Evolutionary conservation across 2,113 vertebrate species (phyloP), one percentile per base, ranked within the genome.

Genomic region (Rhineura floridana): DNA sequence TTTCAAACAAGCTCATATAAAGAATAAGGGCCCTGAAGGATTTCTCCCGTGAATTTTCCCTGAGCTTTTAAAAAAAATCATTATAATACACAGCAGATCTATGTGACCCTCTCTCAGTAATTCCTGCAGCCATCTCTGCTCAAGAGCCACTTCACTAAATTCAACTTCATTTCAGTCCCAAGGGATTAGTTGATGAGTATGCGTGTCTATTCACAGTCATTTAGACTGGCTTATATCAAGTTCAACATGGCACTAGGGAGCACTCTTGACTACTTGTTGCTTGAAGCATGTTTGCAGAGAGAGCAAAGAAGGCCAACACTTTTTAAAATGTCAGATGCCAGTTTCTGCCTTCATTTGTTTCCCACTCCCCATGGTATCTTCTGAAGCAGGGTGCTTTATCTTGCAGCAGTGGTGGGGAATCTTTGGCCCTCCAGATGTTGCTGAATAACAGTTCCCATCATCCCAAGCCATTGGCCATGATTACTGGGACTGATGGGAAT

Each of bases 1-100:
- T 90, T 62, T 21, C n/a, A 0, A 0, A 39, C 48, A 15, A 76
- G 39, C 30, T 70, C 59, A 81, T 88, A 44, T 75, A 65, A 8
- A 89, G 84, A 86, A 7, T 63, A 44, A 73, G 83, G 13, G 48
- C 23, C 28, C n/a, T 0, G 0, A 59, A 83, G 80, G 50, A 84
- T 81, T 70, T 46, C 42, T 46, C 59, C 44, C 48, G 0, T 0
- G 1, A 59, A 42, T 23, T 46, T 72, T 42, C 12, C 44, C 28
- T 1, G 19, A 25, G 3, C 0, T 0, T 62, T 75, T 2, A 0
- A 0, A 46, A 17, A 17, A 23, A 46, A 0, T 7, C 19, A 63
- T 50, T 48, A 36, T 28, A 86, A 69, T 33, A 69, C 44, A 39
- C 25, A 73, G 5, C n/a, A 50, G 28, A 33, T 9, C 72, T 52